These are phyloP conservation scores for Stigmatopora argus DNA, from an alignment of 2,113 vertebrate species.

Conservation along the genomic window DNA sequence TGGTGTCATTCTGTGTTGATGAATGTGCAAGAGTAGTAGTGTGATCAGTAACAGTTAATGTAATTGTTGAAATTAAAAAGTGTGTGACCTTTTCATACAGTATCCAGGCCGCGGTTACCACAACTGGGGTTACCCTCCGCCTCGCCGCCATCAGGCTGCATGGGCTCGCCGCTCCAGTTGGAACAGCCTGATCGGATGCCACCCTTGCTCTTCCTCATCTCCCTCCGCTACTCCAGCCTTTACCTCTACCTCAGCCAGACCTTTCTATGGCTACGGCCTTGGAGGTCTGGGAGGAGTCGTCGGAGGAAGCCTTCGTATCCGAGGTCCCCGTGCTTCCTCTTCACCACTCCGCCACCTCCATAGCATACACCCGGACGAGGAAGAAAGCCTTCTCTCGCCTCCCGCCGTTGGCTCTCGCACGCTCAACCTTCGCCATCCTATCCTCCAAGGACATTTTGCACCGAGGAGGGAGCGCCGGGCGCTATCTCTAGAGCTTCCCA, in stretches of 20 bases:
- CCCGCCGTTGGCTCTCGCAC: constrained; percentile 33
- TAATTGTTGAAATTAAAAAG: neutral
- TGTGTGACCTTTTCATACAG: constrained; percentile 55
- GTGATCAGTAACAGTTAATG: neutral
- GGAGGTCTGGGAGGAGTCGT: constrained; percentile 49
- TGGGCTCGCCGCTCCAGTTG: constrained; percentile 93
- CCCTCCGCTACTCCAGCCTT: constrained; percentile 45
- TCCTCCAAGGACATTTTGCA: constrained; percentile 60
- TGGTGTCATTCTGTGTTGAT: neutral
- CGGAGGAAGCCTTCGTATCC: constrained; percentile 66
- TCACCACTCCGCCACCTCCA: constrained; percentile 44
- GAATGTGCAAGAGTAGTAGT: neutral
- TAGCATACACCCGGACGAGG: constrained; percentile 73
- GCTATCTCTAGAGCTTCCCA: constrained; percentile 83
- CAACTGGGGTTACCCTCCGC: constrained; percentile 75
- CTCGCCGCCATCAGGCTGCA: constrained; percentile 57
- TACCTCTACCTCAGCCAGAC: constrained; percentile 43
- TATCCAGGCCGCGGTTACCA: constrained; percentile 77
- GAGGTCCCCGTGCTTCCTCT: constrained; percentile 70
- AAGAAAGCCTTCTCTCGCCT: constrained; percentile 81
- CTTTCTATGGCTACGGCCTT: constrained; percentile 63
- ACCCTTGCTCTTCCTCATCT: constrained; percentile 53
- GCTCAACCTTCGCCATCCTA: constrained; percentile 52
- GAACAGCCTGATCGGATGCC: constrained; percentile 78
- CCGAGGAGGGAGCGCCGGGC: constrained; percentile 78